Evolutionary conservation across 1,140 invertebrate species (phyloP).

Genomic region (Gonioctena quinquepunctata): DNA sequence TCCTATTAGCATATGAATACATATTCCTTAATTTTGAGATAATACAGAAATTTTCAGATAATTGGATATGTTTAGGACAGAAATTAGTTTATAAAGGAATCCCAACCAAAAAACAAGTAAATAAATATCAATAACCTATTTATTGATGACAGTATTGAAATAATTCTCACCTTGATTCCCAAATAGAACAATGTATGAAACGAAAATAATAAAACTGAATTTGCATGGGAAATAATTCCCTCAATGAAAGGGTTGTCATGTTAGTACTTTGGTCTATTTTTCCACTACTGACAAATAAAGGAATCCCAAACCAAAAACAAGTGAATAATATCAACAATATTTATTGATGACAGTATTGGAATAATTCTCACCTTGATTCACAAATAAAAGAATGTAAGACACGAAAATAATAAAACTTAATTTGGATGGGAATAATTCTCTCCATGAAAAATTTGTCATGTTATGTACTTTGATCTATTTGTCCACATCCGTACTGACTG

Average conservation of each 20-base stretch:
- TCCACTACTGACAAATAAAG: too few species aligned
- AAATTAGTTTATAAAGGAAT: too few species aligned
- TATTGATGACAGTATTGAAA: too few species aligned
- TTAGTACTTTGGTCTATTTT: not conserved
- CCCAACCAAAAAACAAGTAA: too few species aligned
- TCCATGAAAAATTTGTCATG: slow-evolving; percentile 15
- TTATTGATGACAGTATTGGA: too few species aligned
- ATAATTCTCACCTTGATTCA: slow-evolving; percentile 73
- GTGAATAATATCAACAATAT: too few species aligned
- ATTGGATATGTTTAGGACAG: too few species aligned
- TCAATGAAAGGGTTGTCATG: slow-evolving; percentile 14
- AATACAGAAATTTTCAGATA: too few species aligned
- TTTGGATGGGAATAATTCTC: slow-evolving; percentile 80
- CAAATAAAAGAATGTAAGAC: slow-evolving; percentile 79
- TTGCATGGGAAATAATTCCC: slow-evolving; percentile 81
- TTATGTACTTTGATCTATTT: not conserved
- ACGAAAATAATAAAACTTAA: slow-evolving; percentile 78
- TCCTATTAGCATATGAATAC: too few species aligned
- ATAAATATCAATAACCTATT: too few species aligned
- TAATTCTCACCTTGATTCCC: slow-evolving; percentile 74
- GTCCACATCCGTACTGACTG: not conserved
- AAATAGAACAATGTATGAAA: slow-evolving; percentile 80
- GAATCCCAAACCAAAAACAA: too few species aligned
- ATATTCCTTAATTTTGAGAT: too few species aligned
- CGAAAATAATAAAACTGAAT: slow-evolving; percentile 77